Evolutionary conservation across 2,797 vertebrate species (phyloP), one percentile per base, ranked within the genome.

Genomic region (Phrynocephalus forsythii): DNA sequence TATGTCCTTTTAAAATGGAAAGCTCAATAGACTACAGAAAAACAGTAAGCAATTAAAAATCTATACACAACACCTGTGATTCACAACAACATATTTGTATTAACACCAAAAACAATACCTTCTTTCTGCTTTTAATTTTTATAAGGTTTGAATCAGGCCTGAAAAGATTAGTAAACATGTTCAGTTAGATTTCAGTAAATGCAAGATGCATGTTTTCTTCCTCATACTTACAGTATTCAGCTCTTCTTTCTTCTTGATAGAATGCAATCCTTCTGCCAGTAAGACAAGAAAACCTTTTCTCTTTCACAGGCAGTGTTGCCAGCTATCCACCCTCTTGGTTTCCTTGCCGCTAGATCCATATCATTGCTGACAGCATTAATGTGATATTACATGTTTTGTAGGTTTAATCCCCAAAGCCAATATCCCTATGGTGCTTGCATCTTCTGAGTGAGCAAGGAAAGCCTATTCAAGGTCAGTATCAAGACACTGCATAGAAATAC

Each of bases 321-420:
- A 87, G 90, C 20, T 63, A 86, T 16, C 85, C 95, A 82, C 88
- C 87, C 94, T 91, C 83, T 87, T 78, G 91, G 38, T 90, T 91
- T 91, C 91, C 89, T 89, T 16, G 83, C 78, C 1, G 33, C 87
- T 24, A 89, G 86, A 81, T 94, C 94, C 93, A 92, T 90, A 76
- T 24, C 28, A 86, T 88, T 50, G 88, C 87, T 91, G 91, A 67
- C 92, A 86, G 93, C 95, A 77, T 95, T 94, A 94, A 89, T 92
- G 85, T 94, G 94, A 93, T 82, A 91, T 95, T 95, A 95, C 95
- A 94, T 95, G 95, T 96, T 94, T 94, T 94, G 95, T 93, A 95
- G 91, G 79, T 93, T 91, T 69, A 0, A 75, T 52, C 94, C 94
- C 95, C 84, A 88, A 94, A 90, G 84, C 95, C 85, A 85, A 6